Evolutionary conservation across 2,797 vertebrate genomes (phyloP).

Genomic region (Chrysocyon brachyurus): DNA sequence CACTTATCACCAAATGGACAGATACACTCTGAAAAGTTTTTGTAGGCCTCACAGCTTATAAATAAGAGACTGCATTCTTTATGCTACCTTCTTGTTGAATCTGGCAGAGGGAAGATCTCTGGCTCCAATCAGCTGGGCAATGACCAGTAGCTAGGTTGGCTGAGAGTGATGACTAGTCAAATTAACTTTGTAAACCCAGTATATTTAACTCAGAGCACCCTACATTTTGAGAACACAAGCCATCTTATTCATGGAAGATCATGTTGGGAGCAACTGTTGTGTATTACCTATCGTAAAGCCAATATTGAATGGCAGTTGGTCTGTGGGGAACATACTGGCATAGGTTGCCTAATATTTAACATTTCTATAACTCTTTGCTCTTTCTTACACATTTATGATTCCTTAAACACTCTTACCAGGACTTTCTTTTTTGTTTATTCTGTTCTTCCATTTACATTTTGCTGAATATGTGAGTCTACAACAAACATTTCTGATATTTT

Average conservation of each 20-base stretch:
- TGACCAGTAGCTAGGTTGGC: conserved; percentile 30
- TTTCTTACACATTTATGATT: background rate
- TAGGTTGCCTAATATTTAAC: background rate
- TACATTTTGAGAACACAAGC: background rate
- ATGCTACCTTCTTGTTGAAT: background rate
- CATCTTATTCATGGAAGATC: background rate
- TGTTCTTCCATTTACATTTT: conserved; percentile 34
- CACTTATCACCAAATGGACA: conserved; percentile 81
- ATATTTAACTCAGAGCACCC: background rate
- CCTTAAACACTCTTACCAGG: background rate
- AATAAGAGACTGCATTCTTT: conserved; percentile 31
- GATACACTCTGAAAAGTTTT: conserved; percentile 57
- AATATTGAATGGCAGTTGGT: background rate
- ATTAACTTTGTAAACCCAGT: background rate
- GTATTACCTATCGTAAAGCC: background rate
- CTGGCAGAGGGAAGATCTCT: conserved; percentile 28
- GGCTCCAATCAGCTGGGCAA: background rate
- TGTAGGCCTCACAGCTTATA: conserved; percentile 68
- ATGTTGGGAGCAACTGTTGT: background rate
- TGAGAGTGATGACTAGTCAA: background rate
- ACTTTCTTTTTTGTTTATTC: background rate
- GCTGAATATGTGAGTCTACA: background rate
- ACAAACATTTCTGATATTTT: background rate
- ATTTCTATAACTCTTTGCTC: background rate
- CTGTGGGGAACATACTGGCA: background rate